A percentile compares a stretch with the other conserved stretches of the same genome.
Evolutionary conservation across 2,113 vertebrate genomes (phyloP).

Genomic region (Micronisus gabar): DNA sequence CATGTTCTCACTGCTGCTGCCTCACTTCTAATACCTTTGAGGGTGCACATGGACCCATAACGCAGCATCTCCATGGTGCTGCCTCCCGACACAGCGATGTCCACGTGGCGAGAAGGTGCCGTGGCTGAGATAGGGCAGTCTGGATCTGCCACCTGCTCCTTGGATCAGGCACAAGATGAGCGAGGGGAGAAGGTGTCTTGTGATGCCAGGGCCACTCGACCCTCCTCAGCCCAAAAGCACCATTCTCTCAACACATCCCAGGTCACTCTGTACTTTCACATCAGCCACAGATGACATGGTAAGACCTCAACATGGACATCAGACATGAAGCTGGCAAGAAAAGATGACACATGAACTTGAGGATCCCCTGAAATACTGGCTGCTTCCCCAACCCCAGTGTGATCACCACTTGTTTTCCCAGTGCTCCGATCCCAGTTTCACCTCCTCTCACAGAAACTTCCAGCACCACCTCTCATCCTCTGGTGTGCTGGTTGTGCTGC

Average conservation of each 20-base stretch:
- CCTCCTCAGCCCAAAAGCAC: not conserved
- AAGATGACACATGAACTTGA: not conserved
- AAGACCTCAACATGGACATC: not conserved
- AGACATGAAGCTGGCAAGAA: not conserved
- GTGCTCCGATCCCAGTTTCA: fast-evolving
- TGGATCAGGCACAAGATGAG: not conserved
- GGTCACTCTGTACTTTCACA: not conserved
- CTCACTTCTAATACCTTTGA: not conserved
- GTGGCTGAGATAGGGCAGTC: not conserved
- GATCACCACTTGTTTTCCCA: not conserved
- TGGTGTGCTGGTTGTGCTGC: not conserved
- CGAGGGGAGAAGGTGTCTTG: not conserved
- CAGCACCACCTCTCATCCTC: not conserved
- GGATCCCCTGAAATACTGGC: not conserved
- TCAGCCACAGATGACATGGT: not conserved
- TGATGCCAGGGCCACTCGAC: not conserved
- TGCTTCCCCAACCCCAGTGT: no score
- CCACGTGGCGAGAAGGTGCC: not conserved
- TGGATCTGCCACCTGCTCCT: not conserved
- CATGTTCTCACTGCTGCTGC: not conserved
- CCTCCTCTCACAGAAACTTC: not conserved
- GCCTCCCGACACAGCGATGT: fast-evolving
- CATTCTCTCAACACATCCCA: not conserved
- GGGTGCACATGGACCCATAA: not conserved
- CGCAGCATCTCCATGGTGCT: fast-evolving